Evolutionary conservation across 1,140 invertebrate species (phyloP).

Genomic region (Berghia stephanieae): DNA sequence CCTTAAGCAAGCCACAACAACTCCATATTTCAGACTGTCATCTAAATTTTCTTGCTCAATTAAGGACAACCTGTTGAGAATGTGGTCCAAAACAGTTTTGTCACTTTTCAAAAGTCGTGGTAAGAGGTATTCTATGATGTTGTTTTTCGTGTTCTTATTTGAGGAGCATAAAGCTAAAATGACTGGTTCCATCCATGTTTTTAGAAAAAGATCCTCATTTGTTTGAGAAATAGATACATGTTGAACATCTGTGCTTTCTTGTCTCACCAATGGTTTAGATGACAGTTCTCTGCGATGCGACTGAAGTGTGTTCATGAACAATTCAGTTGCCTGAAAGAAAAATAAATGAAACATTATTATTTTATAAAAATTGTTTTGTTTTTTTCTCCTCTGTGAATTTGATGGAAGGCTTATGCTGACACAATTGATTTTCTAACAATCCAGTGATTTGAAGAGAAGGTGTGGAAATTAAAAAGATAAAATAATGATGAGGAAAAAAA

Average conservation of each 20-base stretch:
- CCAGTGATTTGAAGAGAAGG: no score
- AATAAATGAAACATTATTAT: no score
- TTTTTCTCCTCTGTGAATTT: no score
- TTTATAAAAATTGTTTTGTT: no score
- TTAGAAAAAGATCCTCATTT: conserved; percentile 34
- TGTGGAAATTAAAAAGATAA: no score
- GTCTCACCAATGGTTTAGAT: not conserved
- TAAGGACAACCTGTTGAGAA: conserved; percentile 39
- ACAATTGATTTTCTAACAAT: no score
- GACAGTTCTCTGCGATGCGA: conserved; percentile 31
- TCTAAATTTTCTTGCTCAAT: not conserved
- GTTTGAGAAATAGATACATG: no score
- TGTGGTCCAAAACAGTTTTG: conserved; percentile 42
- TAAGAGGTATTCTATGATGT: conserved; percentile 60
- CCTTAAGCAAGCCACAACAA: conserved; percentile 43
- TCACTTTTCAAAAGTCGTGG: conserved; percentile 54
- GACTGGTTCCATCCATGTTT: conserved; percentile 57
- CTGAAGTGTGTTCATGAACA: conserved; percentile 52
- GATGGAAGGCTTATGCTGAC: no score
- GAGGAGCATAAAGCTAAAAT: conserved; percentile 42
- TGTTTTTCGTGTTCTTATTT: conserved; percentile 46
- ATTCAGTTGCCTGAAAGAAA: conserved; percentile 52
- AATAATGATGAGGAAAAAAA: conserved; percentile 1
- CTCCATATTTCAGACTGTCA: not conserved
- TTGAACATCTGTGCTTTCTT: not conserved